Conservation (phyloP, 2,888 invertebrate genomes). For the Melolontha melolontha region DNA sequence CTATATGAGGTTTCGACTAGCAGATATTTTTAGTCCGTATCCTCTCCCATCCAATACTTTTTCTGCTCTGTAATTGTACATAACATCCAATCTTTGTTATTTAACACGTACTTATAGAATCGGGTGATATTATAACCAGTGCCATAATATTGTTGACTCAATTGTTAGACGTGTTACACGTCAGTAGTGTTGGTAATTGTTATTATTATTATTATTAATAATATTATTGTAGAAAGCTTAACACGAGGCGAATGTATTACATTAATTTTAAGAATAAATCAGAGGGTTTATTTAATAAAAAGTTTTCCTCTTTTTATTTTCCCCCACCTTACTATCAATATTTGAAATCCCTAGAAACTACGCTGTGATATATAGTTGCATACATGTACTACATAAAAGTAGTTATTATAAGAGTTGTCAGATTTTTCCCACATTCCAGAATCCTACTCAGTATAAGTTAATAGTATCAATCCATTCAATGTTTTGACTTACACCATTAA, state of each 20-base stretch:
- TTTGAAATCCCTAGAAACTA: no score
- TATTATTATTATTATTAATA: slow-evolving; percentile 59
- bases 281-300: slow-evolving; percentile 65
- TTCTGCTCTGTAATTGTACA: slow-evolving; percentile 51
- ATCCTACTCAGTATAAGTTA: no score
- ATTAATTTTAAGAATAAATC: slow-evolving; percentile 65
- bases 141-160: slow-evolving; percentile 67
- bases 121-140: slow-evolving; percentile 68
- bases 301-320: slow-evolving; percentile 26
- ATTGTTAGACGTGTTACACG: slow-evolving; percentile 65
- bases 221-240: slow-evolving; percentile 61
- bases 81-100: slow-evolving; percentile 63
- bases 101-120: slow-evolving; percentile 66
- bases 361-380: no score
- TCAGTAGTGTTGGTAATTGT: slow-evolving; percentile 65
- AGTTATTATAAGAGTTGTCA: no score
- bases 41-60: slow-evolving; percentile 45
- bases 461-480: no score
- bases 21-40: slow-evolving; percentile 6
- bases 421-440: no score
- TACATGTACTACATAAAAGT: no score
- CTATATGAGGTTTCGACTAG: slow-evolving; percentile 10
- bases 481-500: no score
- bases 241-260: slow-evolving; percentile 63
- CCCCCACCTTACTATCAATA: no score